Evolutionary conservation across 2,797 vertebrate species (phyloP).

Genomic region (Pristis pectinata): DNA sequence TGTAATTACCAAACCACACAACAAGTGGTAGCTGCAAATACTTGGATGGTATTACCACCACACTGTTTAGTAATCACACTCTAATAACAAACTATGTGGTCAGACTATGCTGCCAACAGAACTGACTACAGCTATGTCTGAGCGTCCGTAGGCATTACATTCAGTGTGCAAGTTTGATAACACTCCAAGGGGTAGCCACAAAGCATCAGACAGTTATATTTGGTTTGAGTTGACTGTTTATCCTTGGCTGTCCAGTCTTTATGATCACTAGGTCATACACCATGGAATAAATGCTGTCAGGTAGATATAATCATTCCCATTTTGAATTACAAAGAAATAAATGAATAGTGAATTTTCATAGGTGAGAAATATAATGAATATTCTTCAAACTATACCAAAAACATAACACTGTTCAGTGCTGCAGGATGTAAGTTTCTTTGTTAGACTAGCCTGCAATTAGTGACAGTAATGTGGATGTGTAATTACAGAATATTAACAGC

Average conservation of each 20-base stretch:
- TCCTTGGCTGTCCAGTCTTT: not conserved
- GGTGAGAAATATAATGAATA: not conserved
- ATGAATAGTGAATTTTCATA: not conserved
- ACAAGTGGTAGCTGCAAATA: slow-evolving; percentile 23
- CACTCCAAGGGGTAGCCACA: slow-evolving; percentile 19
- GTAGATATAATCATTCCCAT: not conserved
- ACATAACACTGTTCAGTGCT: slow-evolving; percentile 7
- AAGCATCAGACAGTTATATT: not conserved
- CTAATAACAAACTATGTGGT: not conserved
- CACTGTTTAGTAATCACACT: slow-evolving; percentile 31
- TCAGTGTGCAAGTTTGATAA: slow-evolving; percentile 16
- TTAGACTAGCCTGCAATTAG: slow-evolving; percentile 29
- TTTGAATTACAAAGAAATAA: not conserved
- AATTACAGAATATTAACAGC: slow-evolving; percentile 30
- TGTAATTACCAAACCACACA: slow-evolving; percentile 34
- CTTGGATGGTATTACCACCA: slow-evolving; percentile 14
- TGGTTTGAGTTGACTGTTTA: slow-evolving; percentile 14
- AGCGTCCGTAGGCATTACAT: slow-evolving; percentile 9
- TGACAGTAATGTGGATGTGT: slow-evolving; percentile 25
- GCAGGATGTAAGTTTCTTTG: slow-evolving; percentile 2
- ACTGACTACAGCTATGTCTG: slow-evolving; percentile 8
- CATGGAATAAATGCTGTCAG: not conserved
- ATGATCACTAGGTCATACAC: not conserved
- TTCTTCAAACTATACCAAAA: slow-evolving; percentile 8
- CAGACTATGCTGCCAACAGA: slow-evolving; percentile 18